Conservation (phyloP, 2,113 vertebrate genomes). For the Lamprologus ornatipinnis region DNA sequence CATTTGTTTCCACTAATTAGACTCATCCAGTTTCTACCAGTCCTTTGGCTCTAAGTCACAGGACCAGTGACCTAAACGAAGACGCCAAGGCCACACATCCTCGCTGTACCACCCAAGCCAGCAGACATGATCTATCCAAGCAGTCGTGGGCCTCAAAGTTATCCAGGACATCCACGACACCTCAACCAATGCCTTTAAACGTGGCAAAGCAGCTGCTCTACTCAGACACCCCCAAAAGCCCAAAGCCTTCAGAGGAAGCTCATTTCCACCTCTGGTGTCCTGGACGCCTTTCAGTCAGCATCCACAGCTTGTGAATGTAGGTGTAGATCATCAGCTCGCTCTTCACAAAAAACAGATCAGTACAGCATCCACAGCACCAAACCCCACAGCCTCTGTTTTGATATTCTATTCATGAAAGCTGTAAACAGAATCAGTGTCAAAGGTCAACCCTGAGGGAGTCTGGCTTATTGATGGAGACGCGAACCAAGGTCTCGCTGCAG, state of each 20-base stretch:
- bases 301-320: neutral
- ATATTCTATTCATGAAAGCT: neutral
- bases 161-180: neutral
- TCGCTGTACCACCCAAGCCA: neutral
- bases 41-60: neutral
- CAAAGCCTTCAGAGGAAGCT: neutral
- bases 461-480: neutral
- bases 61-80: neutral
- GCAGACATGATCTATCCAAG: neutral
- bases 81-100: neutral
- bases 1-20: neutral
- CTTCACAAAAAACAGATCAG: neutral
- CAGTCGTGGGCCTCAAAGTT: neutral
- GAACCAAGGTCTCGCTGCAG: neutral
- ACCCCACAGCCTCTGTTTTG: neutral
- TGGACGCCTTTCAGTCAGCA: neutral
- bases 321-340: neutral
- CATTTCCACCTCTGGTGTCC: neutral
- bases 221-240: neutral
- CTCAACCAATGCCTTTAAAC: neutral
- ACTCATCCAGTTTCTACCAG: neutral
- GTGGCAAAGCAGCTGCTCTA: neutral
- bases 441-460: neutral
- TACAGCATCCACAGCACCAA: neutral
- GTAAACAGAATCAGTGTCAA: neutral